phyloP scores from a whole-genome alignment of 2,113 vertebrate species.

The Monopterus albus region DNA sequence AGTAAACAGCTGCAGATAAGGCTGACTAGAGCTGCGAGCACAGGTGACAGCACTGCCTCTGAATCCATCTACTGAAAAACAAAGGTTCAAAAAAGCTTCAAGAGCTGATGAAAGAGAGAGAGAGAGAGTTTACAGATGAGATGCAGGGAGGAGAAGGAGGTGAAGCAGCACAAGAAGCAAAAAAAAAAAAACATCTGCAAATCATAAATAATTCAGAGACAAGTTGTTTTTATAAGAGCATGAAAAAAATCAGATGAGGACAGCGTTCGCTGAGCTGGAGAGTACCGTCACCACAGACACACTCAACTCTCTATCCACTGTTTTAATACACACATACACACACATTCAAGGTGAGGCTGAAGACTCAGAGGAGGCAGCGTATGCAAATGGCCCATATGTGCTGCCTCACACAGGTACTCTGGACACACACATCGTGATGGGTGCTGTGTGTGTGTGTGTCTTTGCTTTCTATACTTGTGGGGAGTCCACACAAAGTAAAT shows the following conservation, averaged over 20 bases:
- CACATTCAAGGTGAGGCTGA: slow-evolving; percentile 51
- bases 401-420: slow-evolving; percentile 35
- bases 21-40: no score
- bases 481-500: no score
- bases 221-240: slow-evolving; percentile 56
- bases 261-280: slow-evolving; percentile 33
- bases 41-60: no score
- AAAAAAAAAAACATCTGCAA: slow-evolving; percentile 43
- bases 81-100: slow-evolving; percentile 3
- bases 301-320: no score
- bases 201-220: slow-evolving; percentile 71
- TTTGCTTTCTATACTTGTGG: no score
- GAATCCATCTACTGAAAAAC: neutral
- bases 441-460: no score
- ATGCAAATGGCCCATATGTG: slow-evolving; percentile 68
- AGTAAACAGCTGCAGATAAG: no score
- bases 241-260: slow-evolving; percentile 34
- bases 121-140: slow-evolving; percentile 7
- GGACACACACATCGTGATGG: slow-evolving; percentile 35
- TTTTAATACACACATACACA: slow-evolving; percentile 21
- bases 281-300: slow-evolving; percentile 8
- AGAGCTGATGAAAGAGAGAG: no score
- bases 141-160: slow-evolving; percentile 27
- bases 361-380: slow-evolving; percentile 34
- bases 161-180: slow-evolving; percentile 27